These are phyloP conservation scores for Lordiphosa collinella DNA, from an alignment of 1,140 invertebrate genomes.

Conservation along the genomic window DNA sequence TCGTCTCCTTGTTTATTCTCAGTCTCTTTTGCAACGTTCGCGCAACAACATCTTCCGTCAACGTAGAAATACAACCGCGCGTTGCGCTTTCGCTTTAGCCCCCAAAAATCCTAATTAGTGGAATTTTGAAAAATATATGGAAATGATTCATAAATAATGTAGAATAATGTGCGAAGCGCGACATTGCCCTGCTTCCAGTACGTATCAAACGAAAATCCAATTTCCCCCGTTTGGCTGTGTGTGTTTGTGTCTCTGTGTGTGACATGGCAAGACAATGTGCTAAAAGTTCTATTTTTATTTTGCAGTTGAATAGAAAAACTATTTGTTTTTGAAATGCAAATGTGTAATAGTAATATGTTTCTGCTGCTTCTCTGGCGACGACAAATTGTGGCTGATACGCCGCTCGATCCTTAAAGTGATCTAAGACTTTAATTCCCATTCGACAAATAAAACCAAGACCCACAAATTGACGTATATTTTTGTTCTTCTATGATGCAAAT, in stretches of 20 bases:
- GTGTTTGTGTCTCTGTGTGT: conserved; percentile 32
- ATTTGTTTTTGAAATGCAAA: conserved; percentile 56
- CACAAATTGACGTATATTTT: conserved; percentile 5
- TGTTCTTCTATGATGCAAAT: conserved; percentile 63
- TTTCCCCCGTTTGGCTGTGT: conserved; percentile 26
- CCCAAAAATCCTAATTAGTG: conserved; percentile 2
- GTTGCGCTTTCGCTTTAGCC: conserved; percentile 28
- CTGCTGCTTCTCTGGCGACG: conserved; percentile 63
- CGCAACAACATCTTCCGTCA: conserved; percentile 51
- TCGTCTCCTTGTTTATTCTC: conserved; percentile 33
- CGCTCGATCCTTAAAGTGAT: conserved; percentile 52
- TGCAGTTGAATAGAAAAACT: conserved; percentile 59
- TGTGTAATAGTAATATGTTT: conserved; percentile 69
- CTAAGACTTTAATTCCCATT: conserved; percentile 6
- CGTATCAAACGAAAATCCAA: conserved; percentile 30
- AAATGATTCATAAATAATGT: conserved; percentile 27
- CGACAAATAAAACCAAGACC: conserved; percentile 6
- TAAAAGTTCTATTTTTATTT: conserved; percentile 76
- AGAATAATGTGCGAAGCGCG: conserved; percentile 13
- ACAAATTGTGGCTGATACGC: conserved; percentile 64
- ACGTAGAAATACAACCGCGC: conserved; percentile 32
- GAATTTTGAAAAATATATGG: conserved; percentile 19
- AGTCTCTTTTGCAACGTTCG: conserved; percentile 69
- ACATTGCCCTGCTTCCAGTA: conserved; percentile 32
- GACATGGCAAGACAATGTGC: conserved; percentile 60